Evolutionary conservation across 1,140 invertebrate genomes (phyloP).

Genomic region (Heliconius hewitsoni): DNA sequence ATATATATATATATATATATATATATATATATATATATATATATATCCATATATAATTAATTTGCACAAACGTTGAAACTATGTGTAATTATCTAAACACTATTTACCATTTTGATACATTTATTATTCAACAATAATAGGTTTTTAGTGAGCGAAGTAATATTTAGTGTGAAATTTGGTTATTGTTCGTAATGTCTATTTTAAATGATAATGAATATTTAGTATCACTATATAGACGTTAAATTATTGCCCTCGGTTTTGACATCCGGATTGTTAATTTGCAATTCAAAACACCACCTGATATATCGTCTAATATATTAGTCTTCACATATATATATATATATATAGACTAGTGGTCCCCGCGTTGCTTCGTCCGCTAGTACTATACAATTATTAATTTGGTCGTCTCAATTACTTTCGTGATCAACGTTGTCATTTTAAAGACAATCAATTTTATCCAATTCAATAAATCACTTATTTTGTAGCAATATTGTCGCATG

Average conservation of each 20-base stretch:
- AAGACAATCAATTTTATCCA: too few species aligned
- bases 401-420: too few species aligned
- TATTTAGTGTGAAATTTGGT: constrained; percentile 35
- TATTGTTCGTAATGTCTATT: constrained; percentile 34
- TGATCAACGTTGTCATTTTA: too few species aligned
- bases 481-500: too few species aligned
- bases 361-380: too few species aligned
- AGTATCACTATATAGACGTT: constrained; percentile 46
- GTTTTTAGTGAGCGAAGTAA: constrained; percentile 29
- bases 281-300: constrained; percentile 46
- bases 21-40: too few species aligned
- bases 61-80: neutral
- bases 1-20: neutral
- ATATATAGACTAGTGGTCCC: neutral
- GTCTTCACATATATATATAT: constrained; percentile 12
- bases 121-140: constrained; percentile 33
- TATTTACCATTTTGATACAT: constrained; percentile 17
- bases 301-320: constrained; percentile 41
- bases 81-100: neutral
- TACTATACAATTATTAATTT: too few species aligned
- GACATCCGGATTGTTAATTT: constrained; percentile 51
- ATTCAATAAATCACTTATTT: too few species aligned
- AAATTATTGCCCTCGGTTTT: constrained; percentile 52
- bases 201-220: constrained; percentile 47
- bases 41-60: neutral